Evolutionary conservation across 2,888 invertebrate genomes (phyloP).

Genomic region (Polyommatus iphigenia): DNA sequence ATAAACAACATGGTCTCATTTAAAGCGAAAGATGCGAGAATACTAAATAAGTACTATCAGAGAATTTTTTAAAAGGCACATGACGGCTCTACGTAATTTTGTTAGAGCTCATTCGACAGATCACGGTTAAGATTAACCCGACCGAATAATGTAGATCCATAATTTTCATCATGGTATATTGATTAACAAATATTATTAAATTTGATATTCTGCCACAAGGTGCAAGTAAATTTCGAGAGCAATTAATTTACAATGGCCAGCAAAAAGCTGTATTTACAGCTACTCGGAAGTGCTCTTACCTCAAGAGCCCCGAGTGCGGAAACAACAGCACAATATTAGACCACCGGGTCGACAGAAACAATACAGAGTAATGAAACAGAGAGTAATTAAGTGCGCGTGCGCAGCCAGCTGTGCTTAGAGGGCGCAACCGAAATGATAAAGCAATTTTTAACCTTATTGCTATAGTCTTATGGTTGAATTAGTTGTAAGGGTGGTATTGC

Average conservation of each 20-base stretch:
- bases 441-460: neutral
- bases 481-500: neutral
- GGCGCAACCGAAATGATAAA: neutral
- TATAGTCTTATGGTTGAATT: neutral
- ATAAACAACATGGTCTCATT: too few species aligned
- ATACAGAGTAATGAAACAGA: neutral
- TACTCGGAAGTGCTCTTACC: conserved; percentile 25
- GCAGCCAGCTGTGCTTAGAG: conserved; percentile 58
- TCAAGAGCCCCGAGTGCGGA: conserved; percentile 14
- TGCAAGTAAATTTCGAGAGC: neutral
- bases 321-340: conserved; percentile 30
- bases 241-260: neutral
- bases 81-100: too few species aligned
- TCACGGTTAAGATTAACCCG: too few species aligned
- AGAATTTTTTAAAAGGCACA: too few species aligned
- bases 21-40: too few species aligned
- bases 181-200: too few species aligned
- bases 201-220: neutral
- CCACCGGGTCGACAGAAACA: conserved; percentile 31
- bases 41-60: too few species aligned
- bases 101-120: too few species aligned
- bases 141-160: too few species aligned
- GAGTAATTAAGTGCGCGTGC: conserved; percentile 70
- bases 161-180: too few species aligned
- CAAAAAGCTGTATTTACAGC: conserved; percentile 11